A percentile compares a stretch with the other conserved stretches of the same genome.
Evolutionary conservation across 1,140 invertebrate species (phyloP).

Genomic region (Pseudomyrmex flavicornis): DNA sequence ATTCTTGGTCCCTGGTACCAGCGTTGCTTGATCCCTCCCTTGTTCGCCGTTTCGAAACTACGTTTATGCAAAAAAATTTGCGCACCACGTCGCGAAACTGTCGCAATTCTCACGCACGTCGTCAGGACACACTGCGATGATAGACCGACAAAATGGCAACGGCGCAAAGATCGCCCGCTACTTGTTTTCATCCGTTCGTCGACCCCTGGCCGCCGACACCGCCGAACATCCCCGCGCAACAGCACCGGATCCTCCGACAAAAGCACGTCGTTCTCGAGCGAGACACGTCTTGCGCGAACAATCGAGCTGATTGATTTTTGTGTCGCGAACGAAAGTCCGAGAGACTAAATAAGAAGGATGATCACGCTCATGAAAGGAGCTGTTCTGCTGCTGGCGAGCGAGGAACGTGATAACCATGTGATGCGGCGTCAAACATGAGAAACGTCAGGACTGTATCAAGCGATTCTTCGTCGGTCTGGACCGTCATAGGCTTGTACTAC

Average conservation of each 20-base stretch:
- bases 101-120: no score
- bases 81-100: not conserved
- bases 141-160: constrained; percentile 48
- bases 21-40: constrained; percentile 23
- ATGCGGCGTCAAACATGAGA: constrained; percentile 69
- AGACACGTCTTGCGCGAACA: not conserved
- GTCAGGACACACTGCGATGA: not conserved
- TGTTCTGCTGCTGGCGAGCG: constrained; percentile 32
- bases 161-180: not conserved
- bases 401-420: constrained; percentile 75
- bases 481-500: not conserved
- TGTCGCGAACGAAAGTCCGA: not conserved
- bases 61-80: constrained; percentile 12
- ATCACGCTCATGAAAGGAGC: constrained; percentile 7
- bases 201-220: not conserved
- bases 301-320: not conserved
- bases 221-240: not conserved
- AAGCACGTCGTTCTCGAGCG: not conserved
- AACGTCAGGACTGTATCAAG: constrained; percentile 64
- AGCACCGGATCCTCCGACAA: not conserved
- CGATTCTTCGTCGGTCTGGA: not conserved
- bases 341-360: not conserved
- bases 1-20: constrained; percentile 44
- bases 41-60: not conserved
- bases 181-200: constrained; percentile 25